These are phyloP conservation scores for Argentina silus DNA, from an alignment of 2,797 vertebrate genomes.

Conservation along the genomic window DNA sequence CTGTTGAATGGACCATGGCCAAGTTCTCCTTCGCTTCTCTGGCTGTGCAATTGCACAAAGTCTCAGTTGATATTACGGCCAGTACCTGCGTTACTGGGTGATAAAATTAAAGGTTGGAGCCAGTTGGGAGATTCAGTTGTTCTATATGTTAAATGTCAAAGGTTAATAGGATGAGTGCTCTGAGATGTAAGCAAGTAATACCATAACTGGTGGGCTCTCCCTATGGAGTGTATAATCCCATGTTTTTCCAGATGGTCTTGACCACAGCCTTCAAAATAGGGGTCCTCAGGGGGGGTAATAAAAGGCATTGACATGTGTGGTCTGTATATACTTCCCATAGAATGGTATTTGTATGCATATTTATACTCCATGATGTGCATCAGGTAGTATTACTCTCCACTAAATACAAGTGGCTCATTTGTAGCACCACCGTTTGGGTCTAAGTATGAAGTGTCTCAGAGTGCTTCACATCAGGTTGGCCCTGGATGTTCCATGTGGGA, in stretches of 20 bases:
- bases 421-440: not conserved
- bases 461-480: not conserved
- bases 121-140: not conserved
- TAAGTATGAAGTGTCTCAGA: not conserved
- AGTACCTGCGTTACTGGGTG: not conserved
- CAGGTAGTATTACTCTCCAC: not conserved
- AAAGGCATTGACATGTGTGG: not conserved
- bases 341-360: not conserved
- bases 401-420: not conserved
- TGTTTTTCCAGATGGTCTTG: conserved; percentile 14
- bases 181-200: not conserved
- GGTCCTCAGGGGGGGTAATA: not conserved
- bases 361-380: not conserved
- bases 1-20: not conserved
- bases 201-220: not conserved
- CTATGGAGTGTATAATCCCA: not conserved
- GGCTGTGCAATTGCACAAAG: not conserved
- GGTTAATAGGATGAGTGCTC: not conserved
- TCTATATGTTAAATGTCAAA: not conserved
- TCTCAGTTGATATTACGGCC: not conserved
- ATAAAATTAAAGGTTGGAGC: not conserved
- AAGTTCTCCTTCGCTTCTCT: not conserved
- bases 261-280: conserved; percentile 2
- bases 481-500: not conserved
- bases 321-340: not conserved